These are phyloP conservation scores for Tillus elongatus DNA, from an alignment of 2,888 invertebrate genomes.

Conservation along the genomic window DNA sequence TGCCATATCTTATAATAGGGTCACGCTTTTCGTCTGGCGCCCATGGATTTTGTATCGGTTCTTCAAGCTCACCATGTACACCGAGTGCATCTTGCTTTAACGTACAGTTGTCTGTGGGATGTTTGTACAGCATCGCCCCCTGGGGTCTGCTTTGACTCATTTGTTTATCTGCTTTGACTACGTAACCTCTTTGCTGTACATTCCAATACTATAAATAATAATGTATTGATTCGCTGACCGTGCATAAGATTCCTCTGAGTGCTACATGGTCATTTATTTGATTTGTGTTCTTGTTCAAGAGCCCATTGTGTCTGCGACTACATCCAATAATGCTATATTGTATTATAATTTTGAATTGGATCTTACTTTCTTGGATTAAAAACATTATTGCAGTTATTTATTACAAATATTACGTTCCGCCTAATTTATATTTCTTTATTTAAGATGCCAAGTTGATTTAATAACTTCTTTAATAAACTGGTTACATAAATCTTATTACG, in stretches of 20 bases:
- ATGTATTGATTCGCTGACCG: slow-evolving; percentile 32
- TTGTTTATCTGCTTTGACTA: slow-evolving; percentile 33
- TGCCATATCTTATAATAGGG: too few species aligned
- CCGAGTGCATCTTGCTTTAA: too few species aligned
- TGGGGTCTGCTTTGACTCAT: slow-evolving; percentile 33
- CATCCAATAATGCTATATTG: slow-evolving; percentile 35
- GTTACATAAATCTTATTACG: too few species aligned
- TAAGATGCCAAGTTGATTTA: too few species aligned
- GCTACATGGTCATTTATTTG: slow-evolving; percentile 34
- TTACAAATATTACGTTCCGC: too few species aligned
- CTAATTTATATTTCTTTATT: too few species aligned
- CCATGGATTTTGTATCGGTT: too few species aligned
- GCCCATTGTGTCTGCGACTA: slow-evolving; percentile 33
- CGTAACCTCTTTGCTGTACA: slow-evolving; percentile 23
- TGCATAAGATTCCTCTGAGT: slow-evolving; percentile 29
- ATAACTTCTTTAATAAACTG: too few species aligned
- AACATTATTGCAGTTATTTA: slow-evolving; percentile 24
- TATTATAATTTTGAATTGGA: slow-evolving; percentile 32
- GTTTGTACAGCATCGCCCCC: slow-evolving; percentile 24
- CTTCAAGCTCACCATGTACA: too few species aligned
- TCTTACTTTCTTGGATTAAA: slow-evolving; percentile 26
- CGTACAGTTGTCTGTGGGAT: background rate
- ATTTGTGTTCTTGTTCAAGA: slow-evolving; percentile 34
- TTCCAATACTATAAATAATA: slow-evolving; percentile 39
- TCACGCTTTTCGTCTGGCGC: too few species aligned